A percentile compares a stretch with the other conserved stretches of the same genome.
Conservation (phyloP, 2,797 vertebrate genomes). For the Peromyscus melanophrys region DNA sequence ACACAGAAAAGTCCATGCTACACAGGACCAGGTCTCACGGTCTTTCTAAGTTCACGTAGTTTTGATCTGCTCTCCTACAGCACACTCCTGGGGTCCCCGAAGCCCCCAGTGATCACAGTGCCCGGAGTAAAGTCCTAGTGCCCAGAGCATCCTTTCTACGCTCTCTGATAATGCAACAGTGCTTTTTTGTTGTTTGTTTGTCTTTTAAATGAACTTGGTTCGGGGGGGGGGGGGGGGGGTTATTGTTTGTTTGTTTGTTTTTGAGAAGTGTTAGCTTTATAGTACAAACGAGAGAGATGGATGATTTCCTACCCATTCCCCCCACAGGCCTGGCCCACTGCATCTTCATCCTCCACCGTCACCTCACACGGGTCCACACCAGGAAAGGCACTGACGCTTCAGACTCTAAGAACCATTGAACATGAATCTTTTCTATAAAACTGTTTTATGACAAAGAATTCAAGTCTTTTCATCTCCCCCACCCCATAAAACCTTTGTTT, state of each 20-base stretch:
- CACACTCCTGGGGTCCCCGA: background rate
- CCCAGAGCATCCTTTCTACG: rapidly evolving
- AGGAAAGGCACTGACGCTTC: rapidly evolving
- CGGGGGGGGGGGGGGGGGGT: no score
- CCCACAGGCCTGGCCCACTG: rapidly evolving
- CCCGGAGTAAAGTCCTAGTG: background rate
- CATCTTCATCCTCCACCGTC: background rate
- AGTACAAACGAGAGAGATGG: background rate
- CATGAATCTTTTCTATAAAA: background rate
- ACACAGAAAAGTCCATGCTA: background rate
- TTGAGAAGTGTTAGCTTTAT: background rate
- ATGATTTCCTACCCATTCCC: background rate
- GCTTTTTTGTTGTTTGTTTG: background rate
- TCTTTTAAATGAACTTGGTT: background rate
- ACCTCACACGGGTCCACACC: background rate
- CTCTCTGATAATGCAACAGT: background rate
- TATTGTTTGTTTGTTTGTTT: background rate
- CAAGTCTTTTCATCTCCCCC: background rate
- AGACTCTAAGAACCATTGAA: background rate
- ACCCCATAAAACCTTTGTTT: background rate
- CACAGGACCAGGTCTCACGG: background rate
- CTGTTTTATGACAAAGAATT: background rate
- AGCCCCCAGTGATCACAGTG: rapidly evolving
- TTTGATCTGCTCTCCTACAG: background rate
- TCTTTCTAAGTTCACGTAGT: background rate